Percentiles rank a stretch among this genome's conserved stretches.
These are phyloP conservation scores for Hermetia illucens DNA, from an alignment of 1,140 invertebrate genomes.

Conservation along the genomic window DNA sequence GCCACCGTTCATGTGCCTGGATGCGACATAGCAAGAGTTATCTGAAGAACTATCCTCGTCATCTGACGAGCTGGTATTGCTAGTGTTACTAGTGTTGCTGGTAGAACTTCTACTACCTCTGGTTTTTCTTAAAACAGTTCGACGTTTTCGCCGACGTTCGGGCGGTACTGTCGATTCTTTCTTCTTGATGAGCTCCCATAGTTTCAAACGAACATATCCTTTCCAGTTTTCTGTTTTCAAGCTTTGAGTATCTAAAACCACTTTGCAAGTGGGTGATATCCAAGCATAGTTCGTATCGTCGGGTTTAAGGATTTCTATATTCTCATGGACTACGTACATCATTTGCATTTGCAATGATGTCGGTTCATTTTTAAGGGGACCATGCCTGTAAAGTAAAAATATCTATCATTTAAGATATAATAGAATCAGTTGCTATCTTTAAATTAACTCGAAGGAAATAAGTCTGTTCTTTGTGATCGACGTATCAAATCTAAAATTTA, in stretches of 20 bases:
- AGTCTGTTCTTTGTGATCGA: no score
- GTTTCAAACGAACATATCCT: slow-evolving; percentile 22
- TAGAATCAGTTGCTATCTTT: no score
- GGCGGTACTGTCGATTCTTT: not conserved
- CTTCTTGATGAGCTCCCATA: slow-evolving; percentile 19
- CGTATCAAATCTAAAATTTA: no score
- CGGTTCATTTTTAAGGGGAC: slow-evolving; percentile 22
- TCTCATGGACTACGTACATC: slow-evolving; percentile 56
- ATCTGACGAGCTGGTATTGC: no score
- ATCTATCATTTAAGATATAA: no score
- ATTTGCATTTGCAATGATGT: slow-evolving; percentile 48
- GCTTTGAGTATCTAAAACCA: slow-evolving; percentile 40
- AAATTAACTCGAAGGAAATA: no score
- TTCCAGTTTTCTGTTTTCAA: slow-evolving; percentile 22
- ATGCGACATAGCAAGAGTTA: no score
- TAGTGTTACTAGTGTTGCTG: no score
- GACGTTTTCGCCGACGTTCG: not conserved
- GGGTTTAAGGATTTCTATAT: slow-evolving; percentile 53
- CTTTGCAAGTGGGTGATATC: slow-evolving; percentile 31
- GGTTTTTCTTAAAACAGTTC: no score
- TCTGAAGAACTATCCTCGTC: no score
- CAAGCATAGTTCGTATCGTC: slow-evolving; percentile 34
- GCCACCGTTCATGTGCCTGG: no score
- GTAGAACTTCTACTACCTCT: no score
- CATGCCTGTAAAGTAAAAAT: slow-evolving; percentile 22